A percentile compares a stretch with the other conserved stretches of the same genome.
These are phyloP conservation scores for Halcyon senegalensis DNA, from an alignment of 2,113 vertebrate genomes.

Conservation along the genomic window DNA sequence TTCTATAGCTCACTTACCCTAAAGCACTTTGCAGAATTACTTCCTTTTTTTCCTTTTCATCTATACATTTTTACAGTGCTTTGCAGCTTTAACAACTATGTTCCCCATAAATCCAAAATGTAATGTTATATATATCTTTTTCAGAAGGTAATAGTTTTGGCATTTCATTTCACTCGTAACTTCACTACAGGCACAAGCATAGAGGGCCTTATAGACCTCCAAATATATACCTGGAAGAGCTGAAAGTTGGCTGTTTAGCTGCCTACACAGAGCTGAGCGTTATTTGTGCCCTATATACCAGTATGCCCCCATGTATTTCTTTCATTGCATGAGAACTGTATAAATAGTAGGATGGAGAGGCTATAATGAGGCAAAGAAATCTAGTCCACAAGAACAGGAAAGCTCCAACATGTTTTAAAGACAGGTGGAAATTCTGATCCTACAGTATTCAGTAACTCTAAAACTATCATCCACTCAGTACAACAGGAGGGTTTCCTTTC, in stretches of 20 bases:
- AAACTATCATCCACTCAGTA: slow-evolving; percentile 19
- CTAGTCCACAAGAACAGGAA: not conserved
- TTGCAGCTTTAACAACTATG: not conserved
- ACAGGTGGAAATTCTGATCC: slow-evolving; percentile 39
- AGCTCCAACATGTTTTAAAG: not conserved
- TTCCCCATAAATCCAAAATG: not conserved
- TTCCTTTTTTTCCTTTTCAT: not conserved
- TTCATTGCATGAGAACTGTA: not conserved
- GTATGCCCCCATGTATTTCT: not conserved
- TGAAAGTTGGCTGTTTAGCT: not conserved
- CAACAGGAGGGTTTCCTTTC: slow-evolving; percentile 49
- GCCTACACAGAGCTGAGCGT: not conserved
- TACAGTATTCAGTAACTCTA: slow-evolving; percentile 17
- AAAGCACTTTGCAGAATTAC: not conserved
- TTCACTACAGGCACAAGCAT: not conserved
- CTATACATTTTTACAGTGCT: not conserved
- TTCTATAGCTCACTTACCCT: not conserved
- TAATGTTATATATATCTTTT: not conserved
- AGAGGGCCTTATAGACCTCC: not conserved
- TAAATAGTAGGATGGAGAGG: not conserved
- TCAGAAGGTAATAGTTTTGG: not conserved
- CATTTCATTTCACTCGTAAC: not conserved
- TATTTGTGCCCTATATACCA: not conserved
- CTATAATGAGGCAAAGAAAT: not conserved
- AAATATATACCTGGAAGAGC: not conserved